A percentile compares a stretch with the other conserved stretches of the same genome.
Evolutionary conservation across 2,113 vertebrate species (phyloP).

Genomic region (Capra hircus): DNA sequence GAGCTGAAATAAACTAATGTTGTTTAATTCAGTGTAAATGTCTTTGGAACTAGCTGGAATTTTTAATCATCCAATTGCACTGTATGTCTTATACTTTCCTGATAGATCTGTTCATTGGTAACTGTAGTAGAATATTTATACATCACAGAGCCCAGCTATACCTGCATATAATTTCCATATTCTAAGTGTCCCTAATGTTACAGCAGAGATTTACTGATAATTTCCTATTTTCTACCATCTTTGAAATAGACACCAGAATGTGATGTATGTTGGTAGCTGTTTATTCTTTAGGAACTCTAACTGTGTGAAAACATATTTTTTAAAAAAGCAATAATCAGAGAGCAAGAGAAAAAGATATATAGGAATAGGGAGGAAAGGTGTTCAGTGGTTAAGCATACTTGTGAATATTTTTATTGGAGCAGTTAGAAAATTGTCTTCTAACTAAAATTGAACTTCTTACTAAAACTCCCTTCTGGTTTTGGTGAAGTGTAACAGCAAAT

Average conservation of each 20-base stretch:
- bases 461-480: constrained; percentile 59
- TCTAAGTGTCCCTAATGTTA: neutral
- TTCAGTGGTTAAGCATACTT: neutral
- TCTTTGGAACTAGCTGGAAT: constrained; percentile 35
- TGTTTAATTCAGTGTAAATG: constrained; percentile 37
- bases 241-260: neutral
- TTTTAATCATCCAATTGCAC: neutral
- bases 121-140: constrained; percentile 41
- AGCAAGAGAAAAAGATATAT: constrained; percentile 33
- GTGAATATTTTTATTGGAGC: constrained; percentile 37
- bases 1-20: constrained; percentile 33
- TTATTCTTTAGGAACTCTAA: neutral
- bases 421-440: constrained; percentile 32
- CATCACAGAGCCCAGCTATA: constrained; percentile 15
- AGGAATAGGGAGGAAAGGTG: neutral
- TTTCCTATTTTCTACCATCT: neutral
- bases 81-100: neutral
- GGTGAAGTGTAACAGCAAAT: constrained; percentile 16
- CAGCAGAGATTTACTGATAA: neutral
- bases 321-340: neutral
- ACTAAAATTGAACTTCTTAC: neutral
- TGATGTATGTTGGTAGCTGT: neutral
- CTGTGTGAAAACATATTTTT: neutral
- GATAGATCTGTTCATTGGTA: constrained; percentile 10
- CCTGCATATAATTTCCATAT: constrained; percentile 13